A percentile compares a stretch with the other conserved stretches of the same genome.
Evolutionary conservation across 2,113 vertebrate species (phyloP).

Genomic region (Entomyzon cyanotis): DNA sequence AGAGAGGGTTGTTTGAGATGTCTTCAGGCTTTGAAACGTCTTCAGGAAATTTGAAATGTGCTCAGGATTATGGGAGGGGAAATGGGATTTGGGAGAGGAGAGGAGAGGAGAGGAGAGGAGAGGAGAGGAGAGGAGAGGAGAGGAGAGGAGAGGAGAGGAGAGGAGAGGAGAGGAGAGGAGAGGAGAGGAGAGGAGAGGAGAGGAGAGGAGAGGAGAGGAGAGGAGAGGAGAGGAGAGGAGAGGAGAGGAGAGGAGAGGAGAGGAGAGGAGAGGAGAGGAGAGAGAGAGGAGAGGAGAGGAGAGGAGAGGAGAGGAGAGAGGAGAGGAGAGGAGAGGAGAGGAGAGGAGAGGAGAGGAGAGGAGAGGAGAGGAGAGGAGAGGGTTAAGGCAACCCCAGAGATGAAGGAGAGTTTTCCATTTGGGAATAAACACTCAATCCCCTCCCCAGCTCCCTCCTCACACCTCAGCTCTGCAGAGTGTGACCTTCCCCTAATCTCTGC

Average conservation of each 20-base stretch:
- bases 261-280: neutral
- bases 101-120: neutral
- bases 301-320: neutral
- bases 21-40: neutral
- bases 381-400: neutral
- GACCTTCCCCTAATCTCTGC: neutral
- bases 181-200: neutral
- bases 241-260: neutral
- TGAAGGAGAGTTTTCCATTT: neutral
- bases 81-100: neutral
- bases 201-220: neutral
- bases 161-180: neutral
- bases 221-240: neutral
- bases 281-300: neutral
- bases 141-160: neutral
- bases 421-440: neutral
- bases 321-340: neutral
- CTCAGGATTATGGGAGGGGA: neutral
- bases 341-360: neutral
- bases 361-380: neutral
- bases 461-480: neutral
- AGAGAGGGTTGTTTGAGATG: neutral
- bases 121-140: neutral
- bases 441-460: neutral
- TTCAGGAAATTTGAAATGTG: neutral